A percentile compares a stretch with the other conserved stretches of the same genome.
These are phyloP conservation scores for Drosophila hamatofila DNA, from an alignment of 2,888 invertebrate species.

Conservation along the genomic window DNA sequence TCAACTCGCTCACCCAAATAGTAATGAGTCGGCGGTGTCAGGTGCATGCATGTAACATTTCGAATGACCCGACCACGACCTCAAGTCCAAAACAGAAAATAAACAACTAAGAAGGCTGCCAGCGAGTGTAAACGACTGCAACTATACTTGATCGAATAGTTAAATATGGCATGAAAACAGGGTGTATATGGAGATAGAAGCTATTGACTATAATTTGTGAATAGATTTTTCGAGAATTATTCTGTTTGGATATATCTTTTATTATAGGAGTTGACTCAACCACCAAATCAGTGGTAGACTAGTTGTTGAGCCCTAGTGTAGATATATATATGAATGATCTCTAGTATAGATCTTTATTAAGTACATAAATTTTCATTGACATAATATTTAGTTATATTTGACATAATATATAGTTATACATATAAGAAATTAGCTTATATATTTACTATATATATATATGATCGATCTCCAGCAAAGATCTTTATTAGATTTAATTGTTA, in stretches of 20 bases:
- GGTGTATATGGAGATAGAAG: not conserved
- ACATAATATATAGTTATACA: no score
- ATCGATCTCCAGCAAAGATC: not conserved
- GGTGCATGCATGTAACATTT: slow-evolving; percentile 67
- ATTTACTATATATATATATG: no score
- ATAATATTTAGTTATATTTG: no score
- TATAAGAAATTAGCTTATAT: no score
- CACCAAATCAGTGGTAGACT: no score
- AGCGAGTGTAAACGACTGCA: not conserved
- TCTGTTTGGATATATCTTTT: no score
- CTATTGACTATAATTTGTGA: not conserved
- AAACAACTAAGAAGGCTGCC: slow-evolving; percentile 1
- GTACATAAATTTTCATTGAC: no score
- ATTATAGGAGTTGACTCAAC: no score
- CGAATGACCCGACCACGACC: slow-evolving; percentile 60
- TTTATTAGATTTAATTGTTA: not conserved
- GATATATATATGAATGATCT: not conserved
- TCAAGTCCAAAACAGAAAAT: slow-evolving; percentile 34
- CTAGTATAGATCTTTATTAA: not conserved
- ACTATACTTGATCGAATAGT: not conserved
- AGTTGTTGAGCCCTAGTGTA: no score
- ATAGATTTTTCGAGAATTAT: not conserved
- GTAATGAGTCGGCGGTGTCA: slow-evolving; percentile 76
- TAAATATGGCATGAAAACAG: accelerated
- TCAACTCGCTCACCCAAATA: slow-evolving; percentile 65